Conservation (phyloP, 2,797 vertebrate genomes). For the Manis crassicaudata region DNA sequence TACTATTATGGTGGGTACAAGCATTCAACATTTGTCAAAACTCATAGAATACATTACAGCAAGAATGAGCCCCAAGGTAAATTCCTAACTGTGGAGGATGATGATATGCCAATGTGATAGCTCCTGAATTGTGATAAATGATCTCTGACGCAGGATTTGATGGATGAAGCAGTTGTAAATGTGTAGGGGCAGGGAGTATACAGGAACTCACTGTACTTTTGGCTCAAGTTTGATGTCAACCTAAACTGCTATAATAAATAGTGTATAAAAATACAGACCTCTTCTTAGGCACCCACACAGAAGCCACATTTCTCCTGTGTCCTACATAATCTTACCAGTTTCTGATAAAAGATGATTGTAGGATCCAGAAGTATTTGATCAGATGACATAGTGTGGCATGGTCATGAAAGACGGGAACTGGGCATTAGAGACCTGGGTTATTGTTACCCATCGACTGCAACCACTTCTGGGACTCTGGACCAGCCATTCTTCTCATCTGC, state of each 20-base stretch:
- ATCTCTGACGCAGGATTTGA: not conserved
- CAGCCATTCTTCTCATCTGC: not conserved
- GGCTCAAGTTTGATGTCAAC: not conserved
- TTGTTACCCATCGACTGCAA: not conserved
- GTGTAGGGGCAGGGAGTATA: not conserved
- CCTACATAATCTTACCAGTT: not conserved
- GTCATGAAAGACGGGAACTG: not conserved
- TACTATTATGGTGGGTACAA: not conserved
- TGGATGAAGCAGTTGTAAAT: fast-evolving
- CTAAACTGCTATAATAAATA: not conserved
- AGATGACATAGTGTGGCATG: not conserved
- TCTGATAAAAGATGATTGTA: not conserved
- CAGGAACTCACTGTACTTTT: not conserved
- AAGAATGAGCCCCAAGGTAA: not conserved
- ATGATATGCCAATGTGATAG: not conserved
- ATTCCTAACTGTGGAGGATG: not conserved
- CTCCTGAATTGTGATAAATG: not conserved
- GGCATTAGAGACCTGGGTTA: not conserved
- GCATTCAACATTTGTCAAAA: not conserved
- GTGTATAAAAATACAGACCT: not conserved
- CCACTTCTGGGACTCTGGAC: not conserved
- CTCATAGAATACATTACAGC: too few species aligned
- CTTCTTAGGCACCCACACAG: too few species aligned
- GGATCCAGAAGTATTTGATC: not conserved
- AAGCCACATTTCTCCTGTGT: not conserved